Conservation (phyloP, 1,140 invertebrate species). For the Vollenhovia emeryi region DNA sequence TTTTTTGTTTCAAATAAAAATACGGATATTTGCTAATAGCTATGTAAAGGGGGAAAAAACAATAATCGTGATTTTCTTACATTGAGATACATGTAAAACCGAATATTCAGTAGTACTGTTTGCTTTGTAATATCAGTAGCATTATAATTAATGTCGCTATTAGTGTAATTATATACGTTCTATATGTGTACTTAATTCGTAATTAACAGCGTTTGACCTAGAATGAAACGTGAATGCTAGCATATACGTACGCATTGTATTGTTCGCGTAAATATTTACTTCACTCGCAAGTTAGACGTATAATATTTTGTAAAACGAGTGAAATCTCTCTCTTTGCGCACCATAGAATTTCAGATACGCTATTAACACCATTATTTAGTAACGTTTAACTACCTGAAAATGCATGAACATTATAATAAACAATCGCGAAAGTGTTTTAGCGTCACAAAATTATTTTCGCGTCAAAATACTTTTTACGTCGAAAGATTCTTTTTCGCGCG, state of each 20-base stretch:
- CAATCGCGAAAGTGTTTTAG: background rate
- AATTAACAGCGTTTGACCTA: conserved; percentile 58
- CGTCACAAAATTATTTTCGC: background rate
- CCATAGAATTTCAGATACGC: conserved; percentile 34
- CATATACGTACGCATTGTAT: conserved; percentile 22
- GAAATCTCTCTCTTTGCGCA: conserved; percentile 26
- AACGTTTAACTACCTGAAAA: conserved; percentile 27
- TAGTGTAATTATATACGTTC: conserved; percentile 52
- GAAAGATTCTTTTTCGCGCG: background rate
- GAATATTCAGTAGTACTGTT: conserved; percentile 37
- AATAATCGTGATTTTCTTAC: conserved; percentile 23
- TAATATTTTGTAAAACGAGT: conserved; percentile 48
- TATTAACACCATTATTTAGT: conserved; percentile 39
- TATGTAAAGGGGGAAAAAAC: background rate
- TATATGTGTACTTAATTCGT: conserved; percentile 54
- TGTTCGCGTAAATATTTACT: conserved; percentile 55
- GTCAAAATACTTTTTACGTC: conserved; percentile 19
- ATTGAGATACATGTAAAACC: background rate
- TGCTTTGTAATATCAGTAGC: conserved; percentile 45
- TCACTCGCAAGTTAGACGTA: conserved; percentile 39
- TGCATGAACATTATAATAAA: conserved; percentile 31
- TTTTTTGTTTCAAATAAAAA: background rate
- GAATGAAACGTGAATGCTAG: conserved; percentile 49
- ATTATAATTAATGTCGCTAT: conserved; percentile 58
- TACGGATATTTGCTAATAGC: background rate